phyloP scores from a whole-genome alignment of 1,140 invertebrate species.

The Teleogryllus occipitalis region DNA sequence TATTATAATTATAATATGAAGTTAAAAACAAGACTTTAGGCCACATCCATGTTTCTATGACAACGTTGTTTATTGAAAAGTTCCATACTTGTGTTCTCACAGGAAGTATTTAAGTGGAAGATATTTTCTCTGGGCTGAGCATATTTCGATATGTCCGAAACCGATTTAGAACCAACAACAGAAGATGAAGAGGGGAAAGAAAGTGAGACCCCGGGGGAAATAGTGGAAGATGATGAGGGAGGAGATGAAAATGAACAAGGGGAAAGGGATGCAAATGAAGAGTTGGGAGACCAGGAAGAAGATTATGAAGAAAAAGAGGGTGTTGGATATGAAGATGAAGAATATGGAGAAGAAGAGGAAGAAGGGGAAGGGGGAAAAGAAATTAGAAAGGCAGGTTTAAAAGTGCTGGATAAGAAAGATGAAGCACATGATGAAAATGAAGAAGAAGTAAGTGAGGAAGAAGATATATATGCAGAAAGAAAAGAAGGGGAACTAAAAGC shows the following conservation, averaged over 20 bases:
- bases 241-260: neutral
- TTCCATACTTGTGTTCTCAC: too few relatives aligned
- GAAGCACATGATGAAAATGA: neutral
- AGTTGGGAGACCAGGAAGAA: neutral
- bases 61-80: too few relatives aligned
- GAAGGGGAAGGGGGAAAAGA: neutral
- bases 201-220: neutral
- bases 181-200: too few relatives aligned
- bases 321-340: neutral
- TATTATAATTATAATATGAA: too few relatives aligned
- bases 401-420: too few relatives aligned
- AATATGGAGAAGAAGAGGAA: neutral
- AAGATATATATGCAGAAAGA: neutral
- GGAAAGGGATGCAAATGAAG: neutral
- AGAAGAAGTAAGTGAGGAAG: neutral
- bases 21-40: too few relatives aligned
- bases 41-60: too few relatives aligned
- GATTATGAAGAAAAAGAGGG: neutral
- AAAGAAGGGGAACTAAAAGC: neutral
- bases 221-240: neutral
- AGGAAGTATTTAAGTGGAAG: too few relatives aligned
- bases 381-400: neutral
- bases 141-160: too few relatives aligned
- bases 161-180: too few relatives aligned
- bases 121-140: too few relatives aligned